phyloP scores from a whole-genome alignment of 2,888 invertebrate species.

The Zhengitettix transpicula region DNA sequence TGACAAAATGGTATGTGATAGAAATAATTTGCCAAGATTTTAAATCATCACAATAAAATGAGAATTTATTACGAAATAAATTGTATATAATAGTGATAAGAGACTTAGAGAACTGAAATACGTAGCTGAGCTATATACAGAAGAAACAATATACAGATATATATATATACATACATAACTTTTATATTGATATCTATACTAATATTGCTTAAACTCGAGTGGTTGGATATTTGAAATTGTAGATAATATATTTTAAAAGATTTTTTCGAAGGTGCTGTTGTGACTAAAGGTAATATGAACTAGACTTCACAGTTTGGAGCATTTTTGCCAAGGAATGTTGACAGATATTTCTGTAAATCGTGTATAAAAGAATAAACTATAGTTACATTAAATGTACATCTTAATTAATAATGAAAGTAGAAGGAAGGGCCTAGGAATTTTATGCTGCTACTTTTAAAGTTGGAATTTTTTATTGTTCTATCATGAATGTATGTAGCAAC shows the following conservation, averaged over 20 bases:
- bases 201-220: background rate
- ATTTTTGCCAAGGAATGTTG: background rate
- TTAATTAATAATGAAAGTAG: too few species aligned
- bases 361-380: too few species aligned
- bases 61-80: background rate
- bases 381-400: too few species aligned
- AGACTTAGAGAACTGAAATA: slow-evolving; percentile 1
- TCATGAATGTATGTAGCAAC: too few species aligned
- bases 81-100: slow-evolving; percentile 4
- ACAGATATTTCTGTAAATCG: too few species aligned
- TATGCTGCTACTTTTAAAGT: too few species aligned
- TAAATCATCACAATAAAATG: slow-evolving; percentile 2
- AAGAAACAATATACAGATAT: background rate
- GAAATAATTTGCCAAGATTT: slow-evolving; percentile 10
- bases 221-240: slow-evolving; percentile 1
- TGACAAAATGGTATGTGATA: slow-evolving; percentile 11
- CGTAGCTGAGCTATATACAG: slow-evolving; percentile 7
- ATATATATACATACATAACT: slow-evolving; percentile 7
- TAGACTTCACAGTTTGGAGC: background rate
- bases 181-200: slow-evolving; percentile 6
- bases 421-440: too few species aligned
- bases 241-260: slow-evolving; percentile 14
- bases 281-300: background rate
- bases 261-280: slow-evolving; percentile 13
- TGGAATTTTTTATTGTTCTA: too few species aligned